These are phyloP conservation scores for Diabrotica undecimpunctata DNA, from an alignment of 1,140 invertebrate genomes.

Conservation along the genomic window DNA sequence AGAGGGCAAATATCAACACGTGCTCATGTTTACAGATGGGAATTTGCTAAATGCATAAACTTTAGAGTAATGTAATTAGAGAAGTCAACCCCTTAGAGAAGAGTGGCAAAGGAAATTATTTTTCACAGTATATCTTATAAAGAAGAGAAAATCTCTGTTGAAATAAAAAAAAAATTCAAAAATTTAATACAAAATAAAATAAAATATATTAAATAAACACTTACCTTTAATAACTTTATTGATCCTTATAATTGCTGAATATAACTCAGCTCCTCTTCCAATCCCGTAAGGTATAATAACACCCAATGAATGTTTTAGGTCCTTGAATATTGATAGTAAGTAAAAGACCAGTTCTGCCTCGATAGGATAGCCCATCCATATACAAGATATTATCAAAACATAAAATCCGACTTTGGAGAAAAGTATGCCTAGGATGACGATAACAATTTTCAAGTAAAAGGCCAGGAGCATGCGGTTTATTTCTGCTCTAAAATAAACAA, in stretches of 20 bases:
- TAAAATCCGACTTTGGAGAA: conserved; percentile 25
- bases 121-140: too few species aligned
- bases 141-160: too few species aligned
- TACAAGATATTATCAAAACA: conserved; percentile 21
- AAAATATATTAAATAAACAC: too few species aligned
- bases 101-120: too few species aligned
- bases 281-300: conserved; percentile 26
- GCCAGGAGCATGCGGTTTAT: conserved; percentile 24
- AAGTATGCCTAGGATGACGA: conserved; percentile 19
- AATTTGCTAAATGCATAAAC: too few species aligned
- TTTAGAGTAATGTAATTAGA: too few species aligned
- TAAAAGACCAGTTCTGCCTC: conserved; percentile 26
- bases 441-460: conserved; percentile 21
- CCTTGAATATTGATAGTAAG: conserved; percentile 19
- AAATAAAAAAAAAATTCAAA: too few species aligned
- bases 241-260: conserved; percentile 23
- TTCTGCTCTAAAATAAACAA: conserved; percentile 27
- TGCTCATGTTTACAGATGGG: too few species aligned
- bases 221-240: conserved; percentile 20
- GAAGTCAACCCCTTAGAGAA: too few species aligned
- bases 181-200: too few species aligned
- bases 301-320: conserved; percentile 19
- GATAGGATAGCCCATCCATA: conserved; percentile 22
- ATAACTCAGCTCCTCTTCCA: conserved; percentile 22
- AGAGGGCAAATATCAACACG: too few species aligned